A percentile compares a stretch with the other conserved stretches of the same genome.
Conservation (phyloP, 2,113 vertebrate genomes). For the Prochilodus magdalenae region DNA sequence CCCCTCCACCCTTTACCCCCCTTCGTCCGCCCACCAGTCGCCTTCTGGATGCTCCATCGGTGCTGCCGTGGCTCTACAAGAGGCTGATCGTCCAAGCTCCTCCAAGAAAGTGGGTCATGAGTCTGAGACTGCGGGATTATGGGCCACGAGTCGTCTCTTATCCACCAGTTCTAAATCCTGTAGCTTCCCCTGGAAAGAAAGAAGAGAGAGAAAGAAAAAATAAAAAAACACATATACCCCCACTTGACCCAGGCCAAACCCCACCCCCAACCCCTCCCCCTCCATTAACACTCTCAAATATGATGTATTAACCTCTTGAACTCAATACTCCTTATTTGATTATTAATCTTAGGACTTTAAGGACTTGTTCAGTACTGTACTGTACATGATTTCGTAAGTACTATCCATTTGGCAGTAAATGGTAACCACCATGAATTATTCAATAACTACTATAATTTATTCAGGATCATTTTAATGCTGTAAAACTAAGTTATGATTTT, state of each 20-base stretch:
- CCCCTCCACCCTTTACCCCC: conserved; percentile 10
- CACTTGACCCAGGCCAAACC: conserved; percentile 8
- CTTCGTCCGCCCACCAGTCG: conserved; percentile 51
- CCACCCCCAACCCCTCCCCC: conserved; percentile 23
- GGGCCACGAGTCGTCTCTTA: conserved; percentile 68
- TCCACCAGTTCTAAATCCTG: conserved; percentile 65
- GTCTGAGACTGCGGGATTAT: conserved; percentile 79
- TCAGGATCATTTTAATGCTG: no score
- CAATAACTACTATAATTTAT: no score
- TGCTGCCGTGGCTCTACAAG: conserved; percentile 51
- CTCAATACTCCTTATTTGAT: background rate
- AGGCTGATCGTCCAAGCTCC: conserved; percentile 64
- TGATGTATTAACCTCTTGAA: background rate
- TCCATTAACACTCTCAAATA: background rate
- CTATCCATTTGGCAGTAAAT: no score
- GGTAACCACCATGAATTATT: no score
- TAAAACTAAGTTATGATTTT: no score
- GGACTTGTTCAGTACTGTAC: background rate
- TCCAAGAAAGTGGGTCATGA: conserved; percentile 82
- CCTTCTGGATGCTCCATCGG: conserved; percentile 67
- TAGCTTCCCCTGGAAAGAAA: conserved; percentile 27
- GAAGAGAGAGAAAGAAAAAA: background rate
- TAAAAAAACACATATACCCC: conserved; percentile 1
- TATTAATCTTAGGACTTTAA: background rate
- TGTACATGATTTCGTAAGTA: no score